Base-by-base conservation (phyloP, 2,888 invertebrate species). In the Bursaphelenchus okinawaensis region DNA sequence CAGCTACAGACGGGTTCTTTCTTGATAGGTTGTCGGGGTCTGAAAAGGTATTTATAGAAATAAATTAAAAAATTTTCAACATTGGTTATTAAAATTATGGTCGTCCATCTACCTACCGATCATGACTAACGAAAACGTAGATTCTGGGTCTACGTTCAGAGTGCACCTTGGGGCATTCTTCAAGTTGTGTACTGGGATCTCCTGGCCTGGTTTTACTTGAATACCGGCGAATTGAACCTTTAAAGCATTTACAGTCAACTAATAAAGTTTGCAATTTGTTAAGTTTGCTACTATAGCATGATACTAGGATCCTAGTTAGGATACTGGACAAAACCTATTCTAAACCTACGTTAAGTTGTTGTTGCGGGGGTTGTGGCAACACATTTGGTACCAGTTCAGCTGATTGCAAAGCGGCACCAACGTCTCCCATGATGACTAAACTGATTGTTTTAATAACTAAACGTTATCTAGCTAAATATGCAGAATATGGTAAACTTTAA, bases 1-100 rank as follows among this genome's bases (percentile, higher is more conserved):
- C 82, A 52, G 82, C 82, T 7, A 82, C 82, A 0, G 78, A 75
- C 23, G 82, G 82, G 51, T 82, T 82, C 66, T 80, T 78, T 19
- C 81, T 72, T 7, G 81, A 82, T 56, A 82, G 72, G 57, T 82
- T 82, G 68, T 82, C 82, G 16, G 82, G 82, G 65, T 82, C 82
- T 81, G 24, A 55, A 75, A 59, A 8, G 9, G 7, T 7, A 0
- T 56, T 65, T 3, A n/a, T n/a, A n/a, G n/a, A 24, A n/a, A 24
- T 61, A 50, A 7, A 2, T 27, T 55, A 0, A n/a, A 26, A 50
- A 66, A 3, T n/a, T 16, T 6, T 67, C 24, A 9, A 62, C 20
- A 65, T 22, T 6, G 29, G 7, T 69, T 19, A 22, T 8, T 8
- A 29, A n/a, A 62, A 27, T 24, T 23, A 55, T 19, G 23, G 19